Evolutionary conservation across 2,797 vertebrate genomes (phyloP), one percentile per base, ranked within the genome.

Genomic region (Geotrypetes seraphini): DNA sequence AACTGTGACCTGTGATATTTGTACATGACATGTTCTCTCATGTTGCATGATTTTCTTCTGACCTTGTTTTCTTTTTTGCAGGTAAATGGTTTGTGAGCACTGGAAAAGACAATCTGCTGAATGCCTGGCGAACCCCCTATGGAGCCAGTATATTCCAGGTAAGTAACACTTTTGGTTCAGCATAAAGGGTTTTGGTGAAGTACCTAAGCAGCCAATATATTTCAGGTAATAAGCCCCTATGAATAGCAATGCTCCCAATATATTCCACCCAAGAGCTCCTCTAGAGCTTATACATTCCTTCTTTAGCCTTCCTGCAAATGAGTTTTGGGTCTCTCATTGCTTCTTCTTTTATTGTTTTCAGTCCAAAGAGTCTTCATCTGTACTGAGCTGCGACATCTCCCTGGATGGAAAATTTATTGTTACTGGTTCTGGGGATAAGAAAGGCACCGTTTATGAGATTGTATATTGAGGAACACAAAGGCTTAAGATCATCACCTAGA

Each of bases 51-150:
- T n/a, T n/a, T n/a, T n/a, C n/a, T n/a, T n/a, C 11, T 28, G 31
- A 15, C 3, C 8, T 5, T 2, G 1, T 6, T 1, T 12, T 22
- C 9, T n/a, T 23, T 7, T 8, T 5, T 1, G 2, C 60, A 90
- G 90, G 90, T 21, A 90, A 91, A 57, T 93, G 90, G 89, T 92
- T 93, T 0, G 88, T 93, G 58, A 92, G 89, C 47, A 92, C 89
- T 0, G 89, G 89, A 16, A 92, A 92, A 59, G 87, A 90, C 65
- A 91, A 89, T 57, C 73, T 89, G 25, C 77, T 91, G 7, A 91
- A 89, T 0, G 86, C 86, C 7, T 91, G 88, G 88, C 54, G 87
- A 46, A 89, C 86, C 0, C 88, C 89, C 0, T 91, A 92, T 0
- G 88, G 90, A 47, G 87, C 90, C 23, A 91, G 86, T 55, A 92